Evolutionary conservation across 2,113 vertebrate species (phyloP), one percentile per base, ranked within the genome.

Genomic region (Phrynosoma blainvillii): DNA sequence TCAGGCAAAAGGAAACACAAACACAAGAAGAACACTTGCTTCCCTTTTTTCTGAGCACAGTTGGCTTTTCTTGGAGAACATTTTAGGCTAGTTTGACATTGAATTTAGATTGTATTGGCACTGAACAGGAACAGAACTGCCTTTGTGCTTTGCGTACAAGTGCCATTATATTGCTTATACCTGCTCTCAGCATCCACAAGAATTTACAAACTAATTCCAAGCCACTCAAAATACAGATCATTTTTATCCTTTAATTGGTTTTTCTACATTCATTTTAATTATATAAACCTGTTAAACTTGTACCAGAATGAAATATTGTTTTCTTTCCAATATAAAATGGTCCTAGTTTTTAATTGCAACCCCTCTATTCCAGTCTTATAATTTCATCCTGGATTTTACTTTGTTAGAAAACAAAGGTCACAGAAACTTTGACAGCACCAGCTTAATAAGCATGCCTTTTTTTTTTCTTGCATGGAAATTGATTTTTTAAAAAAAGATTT

Each of bases 221-320:
- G 66, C 89, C 4, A 81, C 42, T 1, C 32, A 71, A 88, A 84
- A 86, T 3, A 85, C 4, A 47, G 25, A 75, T 52, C 42, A 23
- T 68, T 71, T 52, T 36, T 71, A 30, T 77, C 0, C 2, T 91
- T 84, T 76, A 65, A 71, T 70, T 74, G 76, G 30, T 75, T 66
- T 90, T 84, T 76, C 59, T 2, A 82, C 42, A 88, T 85, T 89
- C 0, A 71, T 92, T 93, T 90, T 88, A 87, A 36, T 86, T 78
- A 1, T 88, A 68, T 79, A 82, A 90, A 84, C 1, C 30, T 76
- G 7, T 20, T 47, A 88, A 68, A n/a, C 71, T 2, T 10, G 18
- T 82, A 32, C 12, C 88, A 85, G 30, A 90, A 47, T 66, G 79
- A 88, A 56, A 90, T 27, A 27, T 52, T 66, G 65, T 91, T 89